A percentile compares a stretch with the other conserved stretches of the same genome.
phyloP scores from a whole-genome alignment of 2,113 vertebrate species.

The Bos taurus region ARS-UCD2.0 NC_037329.1:24677501-24678000 shows the following conservation, averaged over 20 bases:
- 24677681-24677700: neutral
- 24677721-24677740: conserved; percentile 14
- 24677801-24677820: conserved; percentile 6
- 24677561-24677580: neutral
- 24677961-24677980: conserved; percentile 25
- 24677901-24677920: conserved; percentile 42
- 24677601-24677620: neutral
- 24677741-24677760: conserved; percentile 18
- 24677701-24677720: neutral
- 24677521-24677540: neutral
- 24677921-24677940: conserved; percentile 39
- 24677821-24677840: neutral
- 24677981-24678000: conserved; percentile 54
- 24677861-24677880: conserved; percentile 6
- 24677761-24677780: neutral
- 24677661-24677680: neutral
- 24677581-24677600: neutral
- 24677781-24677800: neutral
- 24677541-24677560: neutral
- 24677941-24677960: conserved; percentile 43
- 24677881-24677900: conserved; percentile 9
- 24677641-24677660: neutral
- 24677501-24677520: conserved; percentile 26
- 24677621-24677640: conserved; percentile 7
- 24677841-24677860: conserved; percentile 31